These are phyloP conservation scores for Emberiza fucata DNA, from an alignment of 2,113 vertebrate species.

Conservation along the genomic window DNA sequence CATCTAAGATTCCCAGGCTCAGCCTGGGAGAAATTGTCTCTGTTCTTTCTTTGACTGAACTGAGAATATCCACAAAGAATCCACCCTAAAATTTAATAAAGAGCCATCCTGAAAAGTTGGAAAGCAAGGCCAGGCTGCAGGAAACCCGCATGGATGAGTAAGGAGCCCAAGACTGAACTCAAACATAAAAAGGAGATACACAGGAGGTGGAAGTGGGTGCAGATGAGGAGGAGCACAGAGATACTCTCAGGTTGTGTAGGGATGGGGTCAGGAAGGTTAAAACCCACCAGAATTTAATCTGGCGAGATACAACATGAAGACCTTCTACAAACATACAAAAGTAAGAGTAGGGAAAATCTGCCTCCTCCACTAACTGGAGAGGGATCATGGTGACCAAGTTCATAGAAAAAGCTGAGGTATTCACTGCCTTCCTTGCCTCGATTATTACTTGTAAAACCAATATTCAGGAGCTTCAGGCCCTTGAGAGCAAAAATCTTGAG, in stretches of 20 bases:
- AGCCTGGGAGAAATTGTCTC: too few relatives aligned
- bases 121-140: not conserved
- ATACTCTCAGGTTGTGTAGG: not conserved
- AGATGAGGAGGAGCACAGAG: not conserved
- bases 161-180: not conserved
- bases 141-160: not conserved
- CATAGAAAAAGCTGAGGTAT: not conserved
- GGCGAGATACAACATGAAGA: not conserved
- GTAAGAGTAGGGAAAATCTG: not conserved
- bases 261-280: not conserved
- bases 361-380: not conserved
- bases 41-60: too few relatives aligned
- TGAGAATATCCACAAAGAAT: too few relatives aligned
- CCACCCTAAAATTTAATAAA: not conserved
- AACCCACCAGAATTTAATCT: not conserved
- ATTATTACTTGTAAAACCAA: not conserved
- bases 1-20: too few relatives aligned
- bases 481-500: not conserved
- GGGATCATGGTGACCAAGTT: not conserved
- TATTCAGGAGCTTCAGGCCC: not conserved
- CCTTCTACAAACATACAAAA: not conserved
- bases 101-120: not conserved
- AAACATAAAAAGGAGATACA: not conserved
- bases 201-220: not conserved
- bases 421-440: not conserved